A percentile compares a stretch with the other conserved stretches of the same genome.
phyloP scores from a whole-genome alignment of 1,140 invertebrate species.

The Proales similis region DNA sequence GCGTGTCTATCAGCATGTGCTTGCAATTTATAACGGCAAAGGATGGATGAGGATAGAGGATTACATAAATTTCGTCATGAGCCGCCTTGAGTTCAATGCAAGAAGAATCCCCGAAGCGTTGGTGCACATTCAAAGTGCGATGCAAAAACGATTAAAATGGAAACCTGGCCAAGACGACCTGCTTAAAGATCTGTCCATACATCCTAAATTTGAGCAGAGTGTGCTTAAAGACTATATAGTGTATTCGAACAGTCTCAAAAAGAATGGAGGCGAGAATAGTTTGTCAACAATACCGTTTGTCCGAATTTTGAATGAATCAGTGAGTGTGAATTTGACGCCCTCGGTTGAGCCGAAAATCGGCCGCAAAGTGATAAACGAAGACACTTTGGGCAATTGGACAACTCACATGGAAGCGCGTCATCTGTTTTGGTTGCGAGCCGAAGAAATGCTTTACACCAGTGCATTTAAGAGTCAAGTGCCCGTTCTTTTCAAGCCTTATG shows the following conservation, averaged over 20 bases:
- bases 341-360: not conserved
- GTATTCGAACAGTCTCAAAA: not conserved
- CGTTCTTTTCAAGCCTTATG: constrained; percentile 17
- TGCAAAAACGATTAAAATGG: not conserved
- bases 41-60: constrained; percentile 11
- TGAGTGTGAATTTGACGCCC: not conserved
- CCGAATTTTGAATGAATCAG: not conserved
- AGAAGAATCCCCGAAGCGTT: constrained; percentile 1
- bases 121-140: not conserved
- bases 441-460: not conserved
- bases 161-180: not conserved
- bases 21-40: constrained; percentile 3
- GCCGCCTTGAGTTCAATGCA: not conserved
- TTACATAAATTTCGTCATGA: constrained; percentile 22
- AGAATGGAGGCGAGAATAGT: no score
- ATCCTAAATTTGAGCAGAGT: not conserved
- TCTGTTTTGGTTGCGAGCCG: not conserved
- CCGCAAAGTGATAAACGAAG: not conserved
- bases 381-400: not conserved
- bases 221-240: constrained; percentile 1
- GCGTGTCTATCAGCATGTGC: not conserved
- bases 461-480: not conserved
- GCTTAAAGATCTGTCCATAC: not conserved
- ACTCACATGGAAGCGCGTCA: not conserved
- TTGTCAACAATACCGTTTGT: not conserved